Evolutionary conservation across 2,888 invertebrate species (phyloP).

Genomic region (Ophion ventricosus): DNA sequence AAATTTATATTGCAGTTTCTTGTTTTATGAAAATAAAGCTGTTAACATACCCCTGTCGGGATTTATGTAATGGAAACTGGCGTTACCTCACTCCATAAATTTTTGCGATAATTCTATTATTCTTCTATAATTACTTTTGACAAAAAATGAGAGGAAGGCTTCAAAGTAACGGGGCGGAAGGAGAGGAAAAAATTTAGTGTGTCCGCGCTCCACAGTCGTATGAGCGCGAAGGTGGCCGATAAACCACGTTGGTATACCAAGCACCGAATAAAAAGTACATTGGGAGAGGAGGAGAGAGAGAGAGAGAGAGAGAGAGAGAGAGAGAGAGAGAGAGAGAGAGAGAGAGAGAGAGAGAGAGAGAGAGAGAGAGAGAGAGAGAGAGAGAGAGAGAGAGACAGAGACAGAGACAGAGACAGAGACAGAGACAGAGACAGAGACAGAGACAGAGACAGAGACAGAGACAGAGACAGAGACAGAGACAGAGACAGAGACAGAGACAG

Average conservation of each 20-base stretch:
- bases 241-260: conserved; percentile 10
- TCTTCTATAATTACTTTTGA: conserved; percentile 16
- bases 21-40: conserved; percentile 22
- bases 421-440: conserved; percentile 12
- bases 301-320: conserved; percentile 10
- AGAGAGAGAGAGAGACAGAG: not conserved
- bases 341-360: conserved; percentile 4
- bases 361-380: conserved; percentile 25
- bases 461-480: not conserved
- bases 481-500: conserved; percentile 7
- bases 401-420: conserved; percentile 4
- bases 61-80: conserved; percentile 11
- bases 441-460: conserved; percentile 13
- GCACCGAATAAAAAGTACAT: conserved; percentile 18
- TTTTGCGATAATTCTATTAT: conserved; percentile 23
- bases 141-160: conserved; percentile 14
- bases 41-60: not conserved
- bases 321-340: conserved; percentile 3
- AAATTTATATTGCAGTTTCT: conserved; percentile 39
- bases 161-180: not conserved
- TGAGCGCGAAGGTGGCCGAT: conserved; percentile 20
- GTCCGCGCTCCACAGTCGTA: conserved; percentile 18
- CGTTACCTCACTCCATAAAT: conserved; percentile 1
- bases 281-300: conserved; percentile 4
- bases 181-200: conserved; percentile 14